These are phyloP conservation scores for Pedionomus torquatus DNA, from an alignment of 2,113 vertebrate species.

Conservation along the genomic window DNA sequence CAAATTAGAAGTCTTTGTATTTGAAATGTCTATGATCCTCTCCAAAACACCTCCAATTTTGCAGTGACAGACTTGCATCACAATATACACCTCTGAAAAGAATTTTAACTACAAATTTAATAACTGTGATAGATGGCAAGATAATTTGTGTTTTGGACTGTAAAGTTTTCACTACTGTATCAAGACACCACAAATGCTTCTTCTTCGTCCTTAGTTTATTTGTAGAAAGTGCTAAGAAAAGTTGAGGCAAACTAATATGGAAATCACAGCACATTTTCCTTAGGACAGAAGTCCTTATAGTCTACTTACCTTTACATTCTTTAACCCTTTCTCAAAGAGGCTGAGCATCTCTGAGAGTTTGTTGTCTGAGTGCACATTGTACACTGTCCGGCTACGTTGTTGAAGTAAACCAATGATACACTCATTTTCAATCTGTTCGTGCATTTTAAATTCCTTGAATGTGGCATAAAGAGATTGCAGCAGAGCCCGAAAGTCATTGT, in stretches of 20 bases:
- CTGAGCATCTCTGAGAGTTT: constrained; percentile 97
- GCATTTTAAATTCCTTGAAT: constrained; percentile 99
- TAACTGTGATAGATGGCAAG: background rate
- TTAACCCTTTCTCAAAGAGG: constrained; percentile 95
- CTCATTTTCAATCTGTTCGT: constrained; percentile 98
- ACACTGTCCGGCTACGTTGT: constrained; percentile 91
- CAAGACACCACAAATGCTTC: background rate
- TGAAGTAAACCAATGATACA: constrained; percentile 95
- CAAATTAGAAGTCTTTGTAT: background rate
- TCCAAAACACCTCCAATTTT: background rate
- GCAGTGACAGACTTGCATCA: background rate
- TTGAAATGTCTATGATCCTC: background rate
- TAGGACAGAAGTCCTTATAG: background rate
- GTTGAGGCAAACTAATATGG: background rate
- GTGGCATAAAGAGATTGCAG: constrained; percentile 93
- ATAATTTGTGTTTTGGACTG: background rate
- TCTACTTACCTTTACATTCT: constrained; percentile 88
- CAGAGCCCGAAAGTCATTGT: constrained; percentile 96
- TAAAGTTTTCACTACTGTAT: background rate
- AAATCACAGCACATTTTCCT: background rate
- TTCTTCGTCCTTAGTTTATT: background rate
- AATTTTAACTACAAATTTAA: background rate
- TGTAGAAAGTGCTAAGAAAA: background rate
- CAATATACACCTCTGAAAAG: background rate
- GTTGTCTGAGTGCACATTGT: constrained; percentile 97